phyloP scores from a whole-genome alignment of 1,140 invertebrate species.

The Brachionus angularis region DNA sequence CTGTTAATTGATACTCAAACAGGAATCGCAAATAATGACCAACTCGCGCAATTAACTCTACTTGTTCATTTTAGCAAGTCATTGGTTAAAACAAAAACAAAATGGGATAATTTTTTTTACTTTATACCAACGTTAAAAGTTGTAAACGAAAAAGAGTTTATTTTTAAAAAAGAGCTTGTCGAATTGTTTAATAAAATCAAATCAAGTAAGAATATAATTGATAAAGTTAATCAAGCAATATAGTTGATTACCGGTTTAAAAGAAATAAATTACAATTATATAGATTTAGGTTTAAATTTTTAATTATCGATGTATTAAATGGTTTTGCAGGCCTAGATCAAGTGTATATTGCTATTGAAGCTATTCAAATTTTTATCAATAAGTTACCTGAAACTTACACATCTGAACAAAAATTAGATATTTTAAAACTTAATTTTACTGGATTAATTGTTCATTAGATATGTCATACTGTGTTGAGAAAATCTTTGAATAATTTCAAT shows the following conservation, averaged over 20 bases:
- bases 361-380: background rate
- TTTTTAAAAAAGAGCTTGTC: background rate
- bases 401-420: background rate
- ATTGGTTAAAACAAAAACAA: background rate
- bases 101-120: background rate
- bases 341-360: background rate
- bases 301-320: background rate
- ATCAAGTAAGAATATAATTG: background rate
- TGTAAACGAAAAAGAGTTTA: background rate
- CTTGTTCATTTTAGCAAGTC: background rate
- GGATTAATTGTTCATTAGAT: background rate
- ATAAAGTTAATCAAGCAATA: background rate
- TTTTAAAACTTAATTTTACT: background rate
- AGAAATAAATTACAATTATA: background rate
- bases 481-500: background rate
- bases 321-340: background rate
- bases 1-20: background rate
- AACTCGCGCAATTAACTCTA: background rate
- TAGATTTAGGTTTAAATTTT: background rate
- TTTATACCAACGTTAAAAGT: background rate
- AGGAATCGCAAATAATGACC: background rate
- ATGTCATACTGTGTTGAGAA: constrained; percentile 5
- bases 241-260: background rate
- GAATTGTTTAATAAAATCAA: background rate
- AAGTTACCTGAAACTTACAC: background rate